Evolutionary conservation across 2,113 vertebrate genomes (phyloP).

Genomic region (Chaetodon trifascialis): DNA sequence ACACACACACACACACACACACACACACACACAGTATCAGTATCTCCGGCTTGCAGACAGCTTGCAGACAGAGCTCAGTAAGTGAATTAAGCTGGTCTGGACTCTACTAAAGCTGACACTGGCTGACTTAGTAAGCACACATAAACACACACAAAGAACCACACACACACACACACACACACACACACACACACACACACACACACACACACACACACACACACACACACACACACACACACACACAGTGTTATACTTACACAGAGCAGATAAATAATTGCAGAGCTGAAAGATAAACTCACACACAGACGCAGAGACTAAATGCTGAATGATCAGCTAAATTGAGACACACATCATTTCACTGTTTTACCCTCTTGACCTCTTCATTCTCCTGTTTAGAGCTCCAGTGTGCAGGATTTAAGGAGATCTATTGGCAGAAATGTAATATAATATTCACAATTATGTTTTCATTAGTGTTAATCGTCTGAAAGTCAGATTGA

Average conservation of each 20-base stretch:
- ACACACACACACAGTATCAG: constrained; percentile 48
- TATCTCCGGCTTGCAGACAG: constrained; percentile 68
- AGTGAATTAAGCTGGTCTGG: constrained; percentile 76
- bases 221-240: constrained; percentile 9
- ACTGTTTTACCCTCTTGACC: background rate
- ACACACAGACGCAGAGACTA: background rate
- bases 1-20: constrained; percentile 41
- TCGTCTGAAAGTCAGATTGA: too few relatives aligned
- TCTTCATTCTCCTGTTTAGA: background rate
- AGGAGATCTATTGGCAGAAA: too few relatives aligned
- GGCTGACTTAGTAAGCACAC: constrained; percentile 47
- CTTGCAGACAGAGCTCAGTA: constrained; percentile 70
- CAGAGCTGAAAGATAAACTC: constrained; percentile 18
- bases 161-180: too few relatives aligned
- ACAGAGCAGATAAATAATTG: constrained; percentile 29
- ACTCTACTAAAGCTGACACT: constrained; percentile 67
- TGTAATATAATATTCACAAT: too few relatives aligned
- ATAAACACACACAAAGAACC: background rate
- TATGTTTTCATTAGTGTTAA: too few relatives aligned
- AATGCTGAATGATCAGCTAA: background rate
- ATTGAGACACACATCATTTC: background rate
- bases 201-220: constrained; percentile 19
- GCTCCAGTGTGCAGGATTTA: too few relatives aligned
- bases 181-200: constrained; percentile 21
- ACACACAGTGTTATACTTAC: background rate